phyloP scores from a whole-genome alignment of 2,113 vertebrate genomes.

The Pelusios castaneus region DNA sequence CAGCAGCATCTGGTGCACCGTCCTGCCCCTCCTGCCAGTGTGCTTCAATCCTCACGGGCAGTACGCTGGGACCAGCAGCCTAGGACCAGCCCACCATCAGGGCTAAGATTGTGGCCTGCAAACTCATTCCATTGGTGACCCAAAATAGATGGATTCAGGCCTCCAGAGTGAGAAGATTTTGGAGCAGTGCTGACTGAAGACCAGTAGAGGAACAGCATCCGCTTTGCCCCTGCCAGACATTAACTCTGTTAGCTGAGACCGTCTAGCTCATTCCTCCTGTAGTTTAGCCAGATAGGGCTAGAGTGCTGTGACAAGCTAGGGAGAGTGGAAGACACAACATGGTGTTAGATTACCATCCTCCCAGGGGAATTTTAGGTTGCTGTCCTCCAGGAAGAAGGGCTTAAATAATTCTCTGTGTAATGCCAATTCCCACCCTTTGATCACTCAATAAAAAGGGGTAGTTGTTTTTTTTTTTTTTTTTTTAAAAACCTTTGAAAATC shows the following conservation, averaged over 20 bases:
- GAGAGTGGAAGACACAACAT: background rate
- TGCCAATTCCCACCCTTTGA: conserved; percentile 60
- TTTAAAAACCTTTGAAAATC: conserved; percentile 48
- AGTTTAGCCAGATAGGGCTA: background rate
- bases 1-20: background rate
- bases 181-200: background rate
- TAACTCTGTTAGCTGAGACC: background rate
- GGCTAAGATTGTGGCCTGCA: background rate
- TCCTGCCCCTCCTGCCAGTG: background rate
- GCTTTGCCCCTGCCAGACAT: background rate
- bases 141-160: background rate
- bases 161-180: background rate
- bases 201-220: accelerated
- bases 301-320: background rate
- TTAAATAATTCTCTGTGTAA: conserved; percentile 69
- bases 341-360: conserved; percentile 56
- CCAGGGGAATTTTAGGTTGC: conserved; percentile 43
- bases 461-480: conserved; percentile 3
- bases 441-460: conserved; percentile 21
- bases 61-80: background rate
- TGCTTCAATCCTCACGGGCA: background rate
- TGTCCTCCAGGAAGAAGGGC: conserved; percentile 14
- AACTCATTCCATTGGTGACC: background rate
- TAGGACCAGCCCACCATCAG: background rate
- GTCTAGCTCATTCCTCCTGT: accelerated